Evolutionary conservation across 2,113 vertebrate genomes (phyloP), one percentile per base, ranked within the genome.

Genomic region (Rhinolophus ferrumequinum): DNA sequence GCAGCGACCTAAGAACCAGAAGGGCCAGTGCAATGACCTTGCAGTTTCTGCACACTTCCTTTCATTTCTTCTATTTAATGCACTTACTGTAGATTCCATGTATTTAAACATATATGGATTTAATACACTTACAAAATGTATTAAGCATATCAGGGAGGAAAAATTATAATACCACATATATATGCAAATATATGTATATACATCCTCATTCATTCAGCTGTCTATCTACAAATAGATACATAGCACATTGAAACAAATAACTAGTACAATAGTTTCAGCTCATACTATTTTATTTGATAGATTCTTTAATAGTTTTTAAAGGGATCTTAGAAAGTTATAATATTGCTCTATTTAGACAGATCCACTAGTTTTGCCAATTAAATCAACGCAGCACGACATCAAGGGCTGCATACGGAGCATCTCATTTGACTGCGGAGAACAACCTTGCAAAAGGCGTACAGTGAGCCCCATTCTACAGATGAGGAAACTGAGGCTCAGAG

Each of bases 41-140:
- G 9, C 10, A 6, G 35, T 15, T 79, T 47, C 70, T 3, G 28
- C 41, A 19, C 11, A 0, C 8, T 33, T 47, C 22, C 50, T 67
- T 77, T 30, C 62, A 21, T 50, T 82, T 44, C 7, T 70, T 87
- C n/a, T 81, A 3, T 50, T 56, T 88, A 82, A 86, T 66, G 58
- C 41, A 16, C n/a, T 38, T 67, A 5, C 41, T 44, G 10, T 41
- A 41, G 58, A 26, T 41, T 60, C 58, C 28, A 10, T 38, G 76
- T 73, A 22, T 62, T 88, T 81, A 64, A 90, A 75, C 10, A 8
- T 33, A 28, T 3, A 77, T 24, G 76, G 60, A 28, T 52, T 94
- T 94, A 81, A 86, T 70, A 69, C n/a, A 26, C 60, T 85, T 50
- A 77, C 35, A 67, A 77, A n/a, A 73, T 35, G 28, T 16, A 50